A percentile compares a stretch with the other conserved stretches of the same genome.
phyloP scores from a whole-genome alignment of 2,888 invertebrate genomes.

The Lycaena phlaeas region DNA sequence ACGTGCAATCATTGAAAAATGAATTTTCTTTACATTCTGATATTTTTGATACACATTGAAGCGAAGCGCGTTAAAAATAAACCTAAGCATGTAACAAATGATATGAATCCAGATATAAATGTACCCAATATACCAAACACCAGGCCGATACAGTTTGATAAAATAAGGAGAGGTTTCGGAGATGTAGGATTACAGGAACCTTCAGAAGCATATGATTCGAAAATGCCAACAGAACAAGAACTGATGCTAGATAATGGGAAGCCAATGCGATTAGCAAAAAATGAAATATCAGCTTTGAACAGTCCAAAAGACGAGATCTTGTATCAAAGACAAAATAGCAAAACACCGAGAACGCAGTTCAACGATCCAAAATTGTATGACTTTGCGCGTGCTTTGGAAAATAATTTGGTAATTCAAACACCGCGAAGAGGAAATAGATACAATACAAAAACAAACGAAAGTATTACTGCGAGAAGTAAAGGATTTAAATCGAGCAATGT shows the following conservation, averaged over 20 bases:
- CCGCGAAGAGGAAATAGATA: too few relatives aligned
- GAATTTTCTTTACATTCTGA: background rate
- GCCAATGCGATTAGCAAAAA: constrained; percentile 9
- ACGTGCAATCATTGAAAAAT: background rate
- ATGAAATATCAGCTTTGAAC: constrained; percentile 10
- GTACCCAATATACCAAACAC: constrained; percentile 8
- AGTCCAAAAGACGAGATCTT: constrained; percentile 20
- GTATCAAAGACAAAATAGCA: constrained; percentile 14
- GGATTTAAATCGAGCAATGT: too few relatives aligned
- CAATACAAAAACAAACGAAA: too few relatives aligned
- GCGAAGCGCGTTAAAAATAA: background rate
- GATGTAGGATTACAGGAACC: constrained; percentile 27
- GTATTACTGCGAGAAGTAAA: background rate
- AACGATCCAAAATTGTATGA: constrained; percentile 16
- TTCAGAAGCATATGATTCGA: constrained; percentile 19
- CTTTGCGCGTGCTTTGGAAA: constrained; percentile 16
- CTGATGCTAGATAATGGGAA: background rate
- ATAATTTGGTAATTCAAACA: background rate
- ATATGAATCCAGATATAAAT: background rate
- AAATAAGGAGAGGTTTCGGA: constrained; percentile 30
- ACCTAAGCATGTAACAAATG: too few relatives aligned
- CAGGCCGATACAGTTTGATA: constrained; percentile 33
- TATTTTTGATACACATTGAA: background rate
- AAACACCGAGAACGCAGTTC: background rate
- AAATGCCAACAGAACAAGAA: background rate